phyloP scores from a whole-genome alignment of 2,888 invertebrate genomes.

The Blastobasis adustella region DNA sequence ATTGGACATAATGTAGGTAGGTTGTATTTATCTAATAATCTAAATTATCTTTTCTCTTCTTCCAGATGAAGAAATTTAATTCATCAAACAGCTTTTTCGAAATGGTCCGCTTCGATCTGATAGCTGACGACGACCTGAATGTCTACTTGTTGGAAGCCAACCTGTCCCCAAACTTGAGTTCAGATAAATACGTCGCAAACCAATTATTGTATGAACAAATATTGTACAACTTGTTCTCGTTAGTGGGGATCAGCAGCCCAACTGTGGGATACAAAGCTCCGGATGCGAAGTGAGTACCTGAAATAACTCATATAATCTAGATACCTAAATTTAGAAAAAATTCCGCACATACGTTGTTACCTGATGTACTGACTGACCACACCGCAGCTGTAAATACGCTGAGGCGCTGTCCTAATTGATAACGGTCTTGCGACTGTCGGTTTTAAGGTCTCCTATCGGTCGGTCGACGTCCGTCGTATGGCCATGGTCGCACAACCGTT shows the following conservation, averaged over 20 bases:
- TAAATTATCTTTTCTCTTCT: slow-evolving; percentile 10
- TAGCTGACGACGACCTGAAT: slow-evolving; percentile 89
- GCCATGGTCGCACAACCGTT: no score
- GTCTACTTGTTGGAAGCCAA: slow-evolving; percentile 96
- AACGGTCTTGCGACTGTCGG: no score
- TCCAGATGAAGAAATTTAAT: slow-evolving; percentile 60
- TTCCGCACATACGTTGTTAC: no score
- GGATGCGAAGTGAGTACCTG: slow-evolving; percentile 2
- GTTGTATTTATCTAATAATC: background rate
- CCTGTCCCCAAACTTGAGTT: slow-evolving; percentile 98
- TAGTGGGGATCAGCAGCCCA: slow-evolving; percentile 79
- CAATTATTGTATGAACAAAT: slow-evolving; percentile 93
- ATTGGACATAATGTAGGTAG: background rate
- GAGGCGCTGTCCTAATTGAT: no score
- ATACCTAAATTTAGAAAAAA: no score
- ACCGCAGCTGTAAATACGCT: no score
- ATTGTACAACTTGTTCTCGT: slow-evolving; percentile 85
- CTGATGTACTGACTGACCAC: no score
- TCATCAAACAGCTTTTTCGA: slow-evolving; percentile 89
- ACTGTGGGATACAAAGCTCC: background rate
- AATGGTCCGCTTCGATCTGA: slow-evolving; percentile 95
- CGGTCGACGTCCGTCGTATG: no score
- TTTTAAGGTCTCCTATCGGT: no score
- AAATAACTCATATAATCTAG: background rate
- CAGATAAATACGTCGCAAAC: slow-evolving; percentile 94